phyloP scores from a whole-genome alignment of 2,113 vertebrate genomes.

The Buteo buteo region DNA sequence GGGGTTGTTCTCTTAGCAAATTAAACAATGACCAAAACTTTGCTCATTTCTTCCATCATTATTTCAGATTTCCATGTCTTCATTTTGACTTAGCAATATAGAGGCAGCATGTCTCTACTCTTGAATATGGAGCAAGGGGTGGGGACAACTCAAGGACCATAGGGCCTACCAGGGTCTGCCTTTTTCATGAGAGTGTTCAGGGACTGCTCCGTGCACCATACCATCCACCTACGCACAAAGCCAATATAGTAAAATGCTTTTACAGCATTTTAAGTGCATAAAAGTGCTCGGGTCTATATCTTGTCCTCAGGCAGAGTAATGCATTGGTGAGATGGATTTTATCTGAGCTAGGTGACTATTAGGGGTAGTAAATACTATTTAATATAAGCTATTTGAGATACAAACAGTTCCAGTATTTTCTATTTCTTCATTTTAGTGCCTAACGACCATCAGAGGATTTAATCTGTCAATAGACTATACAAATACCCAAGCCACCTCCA shows the following conservation, averaged over 20 bases:
- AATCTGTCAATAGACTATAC: neutral
- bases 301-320: neutral
- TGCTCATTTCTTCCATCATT: conserved; percentile 70
- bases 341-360: neutral
- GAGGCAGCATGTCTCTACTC: neutral
- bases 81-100: conserved; percentile 32
- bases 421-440: neutral
- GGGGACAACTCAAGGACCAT: neutral
- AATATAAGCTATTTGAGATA: neutral
- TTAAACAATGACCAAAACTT: conserved; percentile 75
- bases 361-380: neutral
- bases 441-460: neutral
- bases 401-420: neutral
- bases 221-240: neutral
- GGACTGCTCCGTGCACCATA: neutral
- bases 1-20: conserved; percentile 67
- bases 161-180: neutral
- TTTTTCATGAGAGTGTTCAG: neutral
- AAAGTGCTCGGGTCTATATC: neutral
- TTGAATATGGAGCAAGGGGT: neutral
- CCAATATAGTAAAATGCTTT: neutral
- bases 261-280: neutral
- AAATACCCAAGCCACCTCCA: neutral
- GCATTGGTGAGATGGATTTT: neutral
- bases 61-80: conserved; percentile 68